These are phyloP conservation scores for Dolichopus griseipennis DNA, from an alignment of 2,888 invertebrate genomes.

Conservation along the genomic window DNA sequence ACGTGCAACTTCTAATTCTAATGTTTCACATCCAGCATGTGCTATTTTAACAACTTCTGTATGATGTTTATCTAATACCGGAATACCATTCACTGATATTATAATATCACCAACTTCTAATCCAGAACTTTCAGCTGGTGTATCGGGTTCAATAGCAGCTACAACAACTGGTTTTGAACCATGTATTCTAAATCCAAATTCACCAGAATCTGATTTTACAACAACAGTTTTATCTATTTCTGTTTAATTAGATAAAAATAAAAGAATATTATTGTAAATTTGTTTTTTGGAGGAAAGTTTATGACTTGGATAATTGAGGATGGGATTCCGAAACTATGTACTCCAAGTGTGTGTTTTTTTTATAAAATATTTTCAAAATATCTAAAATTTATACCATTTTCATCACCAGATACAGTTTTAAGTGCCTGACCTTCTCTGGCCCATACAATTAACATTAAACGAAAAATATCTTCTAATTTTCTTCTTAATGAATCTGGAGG, in stretches of 20 bases:
- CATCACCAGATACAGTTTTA: constrained; percentile 52
- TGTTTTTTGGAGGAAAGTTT: neutral
- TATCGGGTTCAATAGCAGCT: constrained; percentile 88
- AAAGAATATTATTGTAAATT: neutral
- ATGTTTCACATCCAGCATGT: constrained; percentile 75
- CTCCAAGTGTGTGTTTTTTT: no score
- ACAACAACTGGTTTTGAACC: constrained; percentile 95
- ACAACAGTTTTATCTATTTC: constrained; percentile 83
- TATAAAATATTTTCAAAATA: neutral
- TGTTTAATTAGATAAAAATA: constrained; percentile 35
- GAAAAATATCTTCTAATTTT: constrained; percentile 68
- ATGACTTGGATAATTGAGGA: no score
- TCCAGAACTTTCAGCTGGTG: constrained; percentile 86
- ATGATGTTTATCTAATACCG: constrained; percentile 85
- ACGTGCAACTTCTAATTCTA: constrained; percentile 80
- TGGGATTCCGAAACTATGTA: no score
- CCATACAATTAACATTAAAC: constrained; percentile 75
- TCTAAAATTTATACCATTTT: constrained; percentile 45
- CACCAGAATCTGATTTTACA: constrained; percentile 73
- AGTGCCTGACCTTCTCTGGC: constrained; percentile 66
- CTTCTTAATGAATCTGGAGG: constrained; percentile 48
- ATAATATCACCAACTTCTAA: constrained; percentile 91
- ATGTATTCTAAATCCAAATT: constrained; percentile 91
- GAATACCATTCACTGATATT: constrained; percentile 81
- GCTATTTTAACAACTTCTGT: constrained; percentile 89